Base-by-base conservation (phyloP, 2,888 invertebrate species). In the Drosophila borborema region DNA sequence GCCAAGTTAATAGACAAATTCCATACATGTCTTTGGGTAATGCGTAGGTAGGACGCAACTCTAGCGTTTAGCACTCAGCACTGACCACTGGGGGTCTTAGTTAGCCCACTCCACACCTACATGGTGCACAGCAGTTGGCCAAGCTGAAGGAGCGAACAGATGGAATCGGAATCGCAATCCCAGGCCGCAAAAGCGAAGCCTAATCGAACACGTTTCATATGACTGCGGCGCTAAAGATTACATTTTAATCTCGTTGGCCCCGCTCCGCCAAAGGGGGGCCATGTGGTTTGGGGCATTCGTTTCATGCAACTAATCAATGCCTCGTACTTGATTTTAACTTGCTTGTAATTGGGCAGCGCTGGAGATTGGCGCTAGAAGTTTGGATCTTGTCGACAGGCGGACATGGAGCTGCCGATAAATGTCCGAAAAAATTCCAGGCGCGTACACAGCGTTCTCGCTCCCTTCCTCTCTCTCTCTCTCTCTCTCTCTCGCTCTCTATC, bases 301-400 rank as follows among this genome's bases (percentile, higher is more conserved):
- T n/a, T 46, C 67, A 51, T 67, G 82, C 87, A 82, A 77, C 89
- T 85, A 85, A 89, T 89, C 84, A 89, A 89, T 85, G 84, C 72
- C 82, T 82, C 88, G 82, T 85, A 87, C 90, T 85, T 85, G 90
- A 89, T 89, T 89, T 89, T 85, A 89, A 87, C 84, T 85, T 89
- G 88, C 77, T 89, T 89, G 84, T 85, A 85, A 85, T 89, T 85
- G 84, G 84, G 88, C 90, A 82, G 58, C 88, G 86, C 74, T 89
- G 72, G 69, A 77, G 85, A 73, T 86, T 81, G 85, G 79, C 79
- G 64, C 77, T 71, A 60, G 65, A 76, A 71, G 56, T 67, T 81
- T 49, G 64, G 31, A 77, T 71, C 71, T 71, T 40, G 86, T 73
- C 88, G 82, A 86, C 87, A 87, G 71, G 60, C 69, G 64, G 45